Evolutionary conservation across 2,113 vertebrate genomes (phyloP).

Genomic region (Pelecanoides urinatrix): DNA sequence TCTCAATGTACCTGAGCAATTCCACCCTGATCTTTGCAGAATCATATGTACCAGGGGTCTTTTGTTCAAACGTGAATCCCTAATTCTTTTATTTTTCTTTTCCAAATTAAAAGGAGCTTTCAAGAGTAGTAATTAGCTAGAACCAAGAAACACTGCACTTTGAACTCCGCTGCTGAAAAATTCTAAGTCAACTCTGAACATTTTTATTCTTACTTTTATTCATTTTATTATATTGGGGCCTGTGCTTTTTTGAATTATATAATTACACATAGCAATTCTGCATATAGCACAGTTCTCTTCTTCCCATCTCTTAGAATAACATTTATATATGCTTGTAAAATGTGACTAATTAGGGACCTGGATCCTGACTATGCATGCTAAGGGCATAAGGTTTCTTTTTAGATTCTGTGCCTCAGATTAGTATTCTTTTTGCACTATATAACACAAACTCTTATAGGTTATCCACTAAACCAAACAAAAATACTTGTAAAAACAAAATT

Average conservation of each 20-base stretch:
- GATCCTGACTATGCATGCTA: background rate
- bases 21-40: background rate
- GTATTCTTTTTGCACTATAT: background rate
- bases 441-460: background rate
- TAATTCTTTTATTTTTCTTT: background rate
- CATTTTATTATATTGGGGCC: background rate
- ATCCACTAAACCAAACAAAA: background rate
- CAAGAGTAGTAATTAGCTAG: background rate
- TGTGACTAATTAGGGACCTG: background rate
- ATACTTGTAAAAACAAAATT: background rate
- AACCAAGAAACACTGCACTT: background rate
- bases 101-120: background rate
- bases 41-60: background rate
- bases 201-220: background rate
- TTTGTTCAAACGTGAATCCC: background rate
- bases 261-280: background rate
- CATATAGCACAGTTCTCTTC: background rate
- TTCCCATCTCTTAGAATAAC: background rate
- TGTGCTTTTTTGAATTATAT: background rate
- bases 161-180: background rate
- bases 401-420: background rate
- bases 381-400: background rate
- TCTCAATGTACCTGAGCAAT: background rate
- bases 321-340: background rate
- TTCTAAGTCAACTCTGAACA: background rate